These are phyloP conservation scores for Pedionomus torquatus DNA, from an alignment of 2,113 vertebrate species.

Conservation along the genomic window DNA sequence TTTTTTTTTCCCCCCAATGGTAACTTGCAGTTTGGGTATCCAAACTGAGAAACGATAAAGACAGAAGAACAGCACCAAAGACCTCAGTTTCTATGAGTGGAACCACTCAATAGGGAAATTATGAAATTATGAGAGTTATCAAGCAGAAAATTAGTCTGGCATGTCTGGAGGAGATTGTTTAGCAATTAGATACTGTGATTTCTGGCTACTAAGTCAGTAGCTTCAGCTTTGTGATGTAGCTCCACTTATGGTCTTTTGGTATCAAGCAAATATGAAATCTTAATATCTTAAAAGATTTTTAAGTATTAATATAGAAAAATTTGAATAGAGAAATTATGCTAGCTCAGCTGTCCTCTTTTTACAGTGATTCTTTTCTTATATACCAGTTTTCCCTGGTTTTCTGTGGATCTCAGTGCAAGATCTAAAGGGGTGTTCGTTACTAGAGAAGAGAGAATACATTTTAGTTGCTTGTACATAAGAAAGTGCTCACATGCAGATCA, in stretches of 20 bases:
- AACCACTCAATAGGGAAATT: neutral
- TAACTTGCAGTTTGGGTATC: neutral
- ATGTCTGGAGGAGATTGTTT: neutral
- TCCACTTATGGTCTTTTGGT: neutral
- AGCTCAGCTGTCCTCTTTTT: neutral
- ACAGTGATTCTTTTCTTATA: neutral
- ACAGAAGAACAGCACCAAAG: neutral
- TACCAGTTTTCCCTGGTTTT: neutral
- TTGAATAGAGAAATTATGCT: neutral
- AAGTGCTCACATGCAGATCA: neutral
- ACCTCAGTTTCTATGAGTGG: neutral
- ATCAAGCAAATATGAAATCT: neutral
- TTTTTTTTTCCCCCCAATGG: neutral
- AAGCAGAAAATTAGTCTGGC: neutral
- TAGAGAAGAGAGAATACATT: neutral
- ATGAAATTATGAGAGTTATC: neutral
- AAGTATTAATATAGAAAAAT: neutral
- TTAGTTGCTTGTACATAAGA: neutral
- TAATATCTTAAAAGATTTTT: neutral
- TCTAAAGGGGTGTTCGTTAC: neutral
- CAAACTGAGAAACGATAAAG: neutral
- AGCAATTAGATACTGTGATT: neutral
- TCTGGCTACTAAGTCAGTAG: neutral
- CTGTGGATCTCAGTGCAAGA: neutral
- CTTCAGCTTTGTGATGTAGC: neutral